Percentiles rank a stretch among this genome's conserved stretches.
These are phyloP conservation scores for Heteractis magnifica DNA, from an alignment of 92 coral and sea anemone genomes.

Conservation along the genomic window DNA sequence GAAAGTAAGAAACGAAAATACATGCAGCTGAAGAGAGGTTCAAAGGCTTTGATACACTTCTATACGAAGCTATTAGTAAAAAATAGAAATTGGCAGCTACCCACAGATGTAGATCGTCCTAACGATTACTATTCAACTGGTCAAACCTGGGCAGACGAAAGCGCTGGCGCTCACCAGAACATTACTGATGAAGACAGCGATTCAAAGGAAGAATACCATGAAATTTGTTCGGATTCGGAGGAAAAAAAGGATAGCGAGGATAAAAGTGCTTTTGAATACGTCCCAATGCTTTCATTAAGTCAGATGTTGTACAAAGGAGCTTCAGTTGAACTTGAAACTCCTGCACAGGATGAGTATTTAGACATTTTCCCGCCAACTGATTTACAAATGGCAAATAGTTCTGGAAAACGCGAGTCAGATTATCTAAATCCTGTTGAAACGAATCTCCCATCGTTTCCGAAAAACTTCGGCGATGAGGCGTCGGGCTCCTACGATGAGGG, in stretches of 20 bases:
- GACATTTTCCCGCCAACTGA: neutral
- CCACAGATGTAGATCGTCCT: neutral
- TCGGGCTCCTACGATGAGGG: neutral
- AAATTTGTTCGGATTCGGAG: neutral
- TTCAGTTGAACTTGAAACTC: neutral
- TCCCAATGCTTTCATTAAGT: neutral
- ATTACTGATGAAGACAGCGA: neutral
- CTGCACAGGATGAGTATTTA: neutral
- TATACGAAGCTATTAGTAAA: neutral
- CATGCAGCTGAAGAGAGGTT: neutral
- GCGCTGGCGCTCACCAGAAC: neutral
- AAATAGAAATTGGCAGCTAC: neutral
- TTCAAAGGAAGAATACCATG: neutral
- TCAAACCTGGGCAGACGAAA: too few species aligned
- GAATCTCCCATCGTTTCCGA: neutral
- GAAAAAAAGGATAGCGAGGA: neutral
- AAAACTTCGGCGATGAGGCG: neutral
- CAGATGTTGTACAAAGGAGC: neutral
- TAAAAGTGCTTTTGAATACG: neutral
- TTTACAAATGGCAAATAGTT: neutral
- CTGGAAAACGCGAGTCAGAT: neutral
- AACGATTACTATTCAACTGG: neutral
- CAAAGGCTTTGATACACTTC: neutral
- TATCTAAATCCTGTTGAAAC: neutral
- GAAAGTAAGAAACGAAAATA: neutral